These are phyloP conservation scores for Dicerorhinus sumatrensis DNA, from an alignment of 2,113 vertebrate genomes.

Conservation along the genomic window DNA sequence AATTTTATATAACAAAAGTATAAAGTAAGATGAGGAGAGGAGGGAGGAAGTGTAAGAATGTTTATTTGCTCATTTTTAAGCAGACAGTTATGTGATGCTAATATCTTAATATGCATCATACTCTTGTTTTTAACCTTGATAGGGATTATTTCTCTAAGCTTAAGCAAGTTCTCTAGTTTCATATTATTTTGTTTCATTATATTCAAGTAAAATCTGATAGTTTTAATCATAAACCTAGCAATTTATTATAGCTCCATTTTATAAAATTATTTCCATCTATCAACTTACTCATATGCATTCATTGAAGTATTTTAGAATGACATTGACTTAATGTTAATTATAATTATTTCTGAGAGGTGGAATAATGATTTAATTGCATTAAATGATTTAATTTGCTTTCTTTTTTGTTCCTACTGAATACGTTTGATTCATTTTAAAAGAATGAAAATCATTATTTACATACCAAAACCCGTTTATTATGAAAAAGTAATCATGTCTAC, in stretches of 20 bases:
- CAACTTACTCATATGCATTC: neutral
- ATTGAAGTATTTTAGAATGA: neutral
- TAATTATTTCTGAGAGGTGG: neutral
- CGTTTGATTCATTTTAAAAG: neutral
- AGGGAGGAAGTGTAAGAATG: neutral
- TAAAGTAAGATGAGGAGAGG: neutral
- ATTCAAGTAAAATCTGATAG: neutral
- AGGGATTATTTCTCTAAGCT: neutral
- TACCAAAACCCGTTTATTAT: conserved; percentile 13
- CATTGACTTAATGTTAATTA: neutral
- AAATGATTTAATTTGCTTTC: neutral
- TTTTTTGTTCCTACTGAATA: neutral
- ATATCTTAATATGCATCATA: neutral
- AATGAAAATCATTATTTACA: neutral
- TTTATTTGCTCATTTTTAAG: neutral
- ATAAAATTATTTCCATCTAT: conserved; percentile 7
- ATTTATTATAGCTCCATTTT: neutral
- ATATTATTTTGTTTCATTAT: neutral
- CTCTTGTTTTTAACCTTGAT: neutral
- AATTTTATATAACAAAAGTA: neutral
- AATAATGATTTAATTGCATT: neutral
- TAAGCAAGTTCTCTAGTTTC: neutral
- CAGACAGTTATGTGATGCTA: neutral
- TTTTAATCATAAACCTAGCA: neutral
- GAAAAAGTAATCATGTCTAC: neutral